A percentile compares a stretch with the other conserved stretches of the same genome.
These are phyloP conservation scores for Eilema depressum DNA, from an alignment of 2,888 invertebrate genomes.

Conservation along the genomic window DNA sequence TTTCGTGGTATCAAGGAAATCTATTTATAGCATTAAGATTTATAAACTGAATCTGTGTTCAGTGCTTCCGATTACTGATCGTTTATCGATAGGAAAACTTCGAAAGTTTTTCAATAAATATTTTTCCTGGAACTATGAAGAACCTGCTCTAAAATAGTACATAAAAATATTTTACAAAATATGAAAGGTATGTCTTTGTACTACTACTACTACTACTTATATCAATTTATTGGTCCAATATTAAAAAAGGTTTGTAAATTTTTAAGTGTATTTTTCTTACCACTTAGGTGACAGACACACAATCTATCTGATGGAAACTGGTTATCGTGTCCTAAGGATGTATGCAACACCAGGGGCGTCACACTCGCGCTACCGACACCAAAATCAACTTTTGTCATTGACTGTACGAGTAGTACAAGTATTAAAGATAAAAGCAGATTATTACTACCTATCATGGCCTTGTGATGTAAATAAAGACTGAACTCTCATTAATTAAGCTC, in stretches of 20 bases:
- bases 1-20: background rate
- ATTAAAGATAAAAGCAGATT: background rate
- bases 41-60: background rate
- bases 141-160: no score
- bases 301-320: no score
- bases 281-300: no score
- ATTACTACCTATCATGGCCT: background rate
- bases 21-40: background rate
- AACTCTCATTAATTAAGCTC: background rate
- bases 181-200: no score
- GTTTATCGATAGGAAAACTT: background rate
- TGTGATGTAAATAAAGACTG: background rate
- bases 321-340: no score
- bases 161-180: no score
- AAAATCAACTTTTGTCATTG: background rate
- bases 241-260: no score
- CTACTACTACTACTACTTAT: no score
- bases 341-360: no score
- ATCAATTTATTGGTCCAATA: no score
- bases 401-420: background rate
- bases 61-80: background rate
- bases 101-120: background rate
- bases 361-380: no score
- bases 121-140: background rate
- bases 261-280: no score